Percentiles rank a stretch among this genome's conserved stretches.
Evolutionary conservation across 2,797 vertebrate genomes (phyloP).

Genomic region (Stomatorhinus walkeri): DNA sequence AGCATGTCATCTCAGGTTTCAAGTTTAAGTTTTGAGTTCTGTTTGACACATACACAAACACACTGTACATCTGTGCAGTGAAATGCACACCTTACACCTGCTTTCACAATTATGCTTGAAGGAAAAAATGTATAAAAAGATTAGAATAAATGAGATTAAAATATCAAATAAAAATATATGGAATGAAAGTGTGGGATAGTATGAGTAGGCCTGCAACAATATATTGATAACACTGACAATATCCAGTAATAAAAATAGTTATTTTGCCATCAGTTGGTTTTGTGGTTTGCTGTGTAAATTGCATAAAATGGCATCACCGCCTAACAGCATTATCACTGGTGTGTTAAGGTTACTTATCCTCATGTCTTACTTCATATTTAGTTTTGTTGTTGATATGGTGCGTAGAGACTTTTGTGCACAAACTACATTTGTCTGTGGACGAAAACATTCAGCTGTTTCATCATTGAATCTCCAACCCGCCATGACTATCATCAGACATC

Average conservation of each 20-base stretch:
- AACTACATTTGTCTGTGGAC: neutral
- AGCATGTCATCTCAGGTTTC: neutral
- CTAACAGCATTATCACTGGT: neutral
- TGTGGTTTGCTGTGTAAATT: neutral
- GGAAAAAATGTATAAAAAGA: neutral
- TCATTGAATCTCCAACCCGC: neutral
- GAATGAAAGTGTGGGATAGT: neutral
- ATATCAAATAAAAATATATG: neutral
- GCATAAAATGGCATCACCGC: neutral
- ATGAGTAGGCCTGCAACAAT: neutral
- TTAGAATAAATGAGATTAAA: neutral
- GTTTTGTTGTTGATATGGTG: neutral
- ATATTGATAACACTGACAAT: neutral
- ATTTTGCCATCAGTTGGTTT: neutral
- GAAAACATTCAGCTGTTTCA: neutral
- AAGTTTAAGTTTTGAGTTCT: neutral
- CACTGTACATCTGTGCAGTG: neutral
- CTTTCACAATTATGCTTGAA: neutral
- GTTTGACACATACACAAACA: neutral
- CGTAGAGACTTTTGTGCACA: neutral
- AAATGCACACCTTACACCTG: neutral
- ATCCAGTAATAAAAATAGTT: neutral
- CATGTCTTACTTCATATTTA: neutral
- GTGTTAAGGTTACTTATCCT: neutral
- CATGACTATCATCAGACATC: neutral